Evolutionary conservation across 2,888 invertebrate species (phyloP).

Genomic region (Pseudococcus longispinus): DNA sequence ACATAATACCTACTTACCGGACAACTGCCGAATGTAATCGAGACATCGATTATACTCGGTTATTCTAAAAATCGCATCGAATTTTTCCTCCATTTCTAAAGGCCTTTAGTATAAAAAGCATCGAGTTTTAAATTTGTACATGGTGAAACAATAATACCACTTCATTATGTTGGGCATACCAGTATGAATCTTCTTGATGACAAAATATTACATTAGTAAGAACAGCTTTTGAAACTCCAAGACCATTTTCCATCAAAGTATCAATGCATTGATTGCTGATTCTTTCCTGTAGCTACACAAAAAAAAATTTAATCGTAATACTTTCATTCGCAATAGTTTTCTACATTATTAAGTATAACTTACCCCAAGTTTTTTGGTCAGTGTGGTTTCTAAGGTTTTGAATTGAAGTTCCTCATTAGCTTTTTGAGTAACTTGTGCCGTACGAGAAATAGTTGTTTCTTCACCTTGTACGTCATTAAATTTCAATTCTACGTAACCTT

Average conservation of each 20-base stretch:
- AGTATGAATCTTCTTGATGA: constrained; percentile 97
- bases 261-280: constrained; percentile 76
- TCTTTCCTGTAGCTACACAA: constrained; percentile 58
- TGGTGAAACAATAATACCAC: background rate
- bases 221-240: constrained; percentile 93
- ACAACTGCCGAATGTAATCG: constrained; percentile 73
- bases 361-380: constrained; percentile 62
- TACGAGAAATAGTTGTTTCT: constrained; percentile 71
- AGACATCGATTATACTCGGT: constrained; percentile 90
- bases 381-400: constrained; percentile 72
- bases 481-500: constrained; percentile 64
- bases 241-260: constrained; percentile 71
- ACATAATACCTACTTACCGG: constrained; percentile 65
- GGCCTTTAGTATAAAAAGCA: constrained; percentile 70
- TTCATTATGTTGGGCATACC: constrained; percentile 66
- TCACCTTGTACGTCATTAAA: constrained; percentile 70
- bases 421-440: constrained; percentile 72
- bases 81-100: constrained; percentile 90
- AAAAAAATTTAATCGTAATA: constrained; percentile 26
- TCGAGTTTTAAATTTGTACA: constrained; percentile 43
- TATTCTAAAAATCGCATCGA: constrained; percentile 98
- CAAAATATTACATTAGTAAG: constrained; percentile 97
- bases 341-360: background rate
- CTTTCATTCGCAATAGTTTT: background rate
- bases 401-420: constrained; percentile 69